A percentile compares a stretch with the other conserved stretches of the same genome.
These are phyloP conservation scores for Apostichopus japonicus DNA, from an alignment of 35 echinoderm and acorn worm genomes.

Conservation along the genomic window DNA sequence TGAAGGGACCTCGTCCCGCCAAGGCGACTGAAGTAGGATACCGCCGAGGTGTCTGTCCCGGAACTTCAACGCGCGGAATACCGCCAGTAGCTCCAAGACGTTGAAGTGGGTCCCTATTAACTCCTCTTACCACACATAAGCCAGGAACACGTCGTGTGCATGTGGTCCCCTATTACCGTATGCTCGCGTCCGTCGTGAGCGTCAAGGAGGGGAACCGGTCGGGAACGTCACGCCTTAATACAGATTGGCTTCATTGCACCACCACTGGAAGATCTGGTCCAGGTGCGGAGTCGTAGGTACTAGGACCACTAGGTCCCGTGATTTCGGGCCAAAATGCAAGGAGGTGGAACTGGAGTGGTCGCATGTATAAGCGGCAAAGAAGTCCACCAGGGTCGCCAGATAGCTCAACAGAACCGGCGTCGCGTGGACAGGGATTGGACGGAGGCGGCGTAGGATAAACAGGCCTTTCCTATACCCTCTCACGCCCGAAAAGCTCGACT, in stretches of 20 bases:
- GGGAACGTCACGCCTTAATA: neutral
- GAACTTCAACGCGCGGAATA: neutral
- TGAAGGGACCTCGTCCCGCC: neutral
- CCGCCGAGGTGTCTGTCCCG: neutral
- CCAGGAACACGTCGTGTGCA: neutral
- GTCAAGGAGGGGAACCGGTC: neutral
- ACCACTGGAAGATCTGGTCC: neutral
- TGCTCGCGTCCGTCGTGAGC: neutral
- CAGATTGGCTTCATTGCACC: neutral
- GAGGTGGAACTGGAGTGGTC: slow-evolving; percentile 23
- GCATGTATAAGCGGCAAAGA: neutral
- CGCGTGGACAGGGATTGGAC: neutral
- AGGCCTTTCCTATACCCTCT: neutral
- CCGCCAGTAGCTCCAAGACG: neutral
- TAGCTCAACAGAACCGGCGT: neutral
- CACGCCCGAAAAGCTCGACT: neutral
- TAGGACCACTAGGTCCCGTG: neutral
- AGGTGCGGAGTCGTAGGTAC: neutral
- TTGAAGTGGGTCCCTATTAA: neutral
- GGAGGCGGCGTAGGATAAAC: neutral
- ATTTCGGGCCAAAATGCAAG: neutral
- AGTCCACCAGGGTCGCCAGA: slow-evolving; percentile 3
- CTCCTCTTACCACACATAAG: neutral
- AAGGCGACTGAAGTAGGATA: neutral
- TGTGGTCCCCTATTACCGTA: neutral